phyloP scores from a whole-genome alignment of 2,888 invertebrate genomes.

The Aporophyla lueneburgensis region DNA sequence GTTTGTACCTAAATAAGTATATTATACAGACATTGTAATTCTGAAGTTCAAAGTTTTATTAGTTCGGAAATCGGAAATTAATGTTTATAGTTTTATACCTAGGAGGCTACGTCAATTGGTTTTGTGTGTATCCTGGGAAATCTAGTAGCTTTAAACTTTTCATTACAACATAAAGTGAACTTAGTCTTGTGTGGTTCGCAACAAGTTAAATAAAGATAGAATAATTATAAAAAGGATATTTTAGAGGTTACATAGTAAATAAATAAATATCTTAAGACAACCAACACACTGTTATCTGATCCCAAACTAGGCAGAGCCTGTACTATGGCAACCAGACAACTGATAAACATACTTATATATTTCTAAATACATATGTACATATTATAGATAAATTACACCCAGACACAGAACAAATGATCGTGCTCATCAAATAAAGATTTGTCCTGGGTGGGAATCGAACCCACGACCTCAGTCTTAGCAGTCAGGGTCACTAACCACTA shows the following conservation, averaged over 20 bases:
- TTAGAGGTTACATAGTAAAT: slow-evolving; percentile 5
- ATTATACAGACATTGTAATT: neutral
- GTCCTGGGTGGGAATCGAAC: too few relatives aligned
- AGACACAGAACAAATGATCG: too few relatives aligned
- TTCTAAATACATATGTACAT: too few relatives aligned
- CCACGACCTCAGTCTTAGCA: too few relatives aligned
- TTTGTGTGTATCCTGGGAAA: slow-evolving; percentile 36
- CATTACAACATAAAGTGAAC: slow-evolving; percentile 32
- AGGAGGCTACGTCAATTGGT: slow-evolving; percentile 5
- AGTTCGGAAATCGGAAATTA: neutral
- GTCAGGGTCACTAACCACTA: too few relatives aligned
- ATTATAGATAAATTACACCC: too few relatives aligned
- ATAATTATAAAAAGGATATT: slow-evolving; percentile 25
- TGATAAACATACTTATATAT: too few relatives aligned
- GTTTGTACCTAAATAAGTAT: neutral
- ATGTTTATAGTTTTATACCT: neutral
- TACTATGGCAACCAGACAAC: too few relatives aligned
- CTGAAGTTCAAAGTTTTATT: neutral
- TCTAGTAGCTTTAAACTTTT: slow-evolving; percentile 48
- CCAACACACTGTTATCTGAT: too few relatives aligned
- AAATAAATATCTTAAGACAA: too few relatives aligned
- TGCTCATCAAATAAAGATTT: too few relatives aligned
- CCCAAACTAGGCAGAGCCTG: too few relatives aligned
- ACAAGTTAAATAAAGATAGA: slow-evolving; percentile 18
- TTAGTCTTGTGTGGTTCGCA: slow-evolving; percentile 10